Conservation (phyloP, 2,113 vertebrate species). For the Festucalex cinctus region DNA sequence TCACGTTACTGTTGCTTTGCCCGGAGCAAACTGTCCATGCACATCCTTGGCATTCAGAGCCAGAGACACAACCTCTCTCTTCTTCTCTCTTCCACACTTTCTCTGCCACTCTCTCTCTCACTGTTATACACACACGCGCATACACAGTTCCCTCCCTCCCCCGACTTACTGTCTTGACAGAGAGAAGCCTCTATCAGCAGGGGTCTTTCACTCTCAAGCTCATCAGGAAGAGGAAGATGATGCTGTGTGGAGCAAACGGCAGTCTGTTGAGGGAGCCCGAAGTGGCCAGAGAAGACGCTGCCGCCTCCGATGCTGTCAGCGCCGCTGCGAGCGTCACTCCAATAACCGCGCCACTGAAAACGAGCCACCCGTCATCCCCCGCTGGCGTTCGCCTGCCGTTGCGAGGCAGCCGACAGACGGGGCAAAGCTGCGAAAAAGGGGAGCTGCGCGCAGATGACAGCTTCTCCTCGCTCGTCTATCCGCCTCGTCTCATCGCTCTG, state of each 20-base stretch:
- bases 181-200: slow-evolving; percentile 63
- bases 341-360: slow-evolving; percentile 38
- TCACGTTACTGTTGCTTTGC: slow-evolving; percentile 62
- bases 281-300: slow-evolving; percentile 51
- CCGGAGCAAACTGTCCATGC: slow-evolving; percentile 50
- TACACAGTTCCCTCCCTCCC: slow-evolving; percentile 31
- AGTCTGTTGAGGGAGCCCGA: slow-evolving; percentile 29
- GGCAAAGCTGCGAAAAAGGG: slow-evolving; percentile 17
- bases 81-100: slow-evolving; percentile 7
- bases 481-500: slow-evolving; percentile 19
- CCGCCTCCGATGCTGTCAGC: slow-evolving; percentile 37
- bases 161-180: slow-evolving; percentile 70
- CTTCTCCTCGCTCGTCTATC: slow-evolving; percentile 49
- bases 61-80: slow-evolving; percentile 41
- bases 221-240: slow-evolving; percentile 60
- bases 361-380: slow-evolving; percentile 50
- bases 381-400: slow-evolving; percentile 35
- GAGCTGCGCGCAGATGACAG: slow-evolving; percentile 44
- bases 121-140: slow-evolving; percentile 19
- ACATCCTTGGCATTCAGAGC: slow-evolving; percentile 49
- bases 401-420: slow-evolving; percentile 46
- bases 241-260: slow-evolving; percentile 32
- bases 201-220: slow-evolving; percentile 67
- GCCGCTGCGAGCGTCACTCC: slow-evolving; percentile 49
- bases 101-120: slow-evolving; percentile 10